Conservation (phyloP, 2,888 invertebrate genomes). For the Limnephilus marmoratus region DNA sequence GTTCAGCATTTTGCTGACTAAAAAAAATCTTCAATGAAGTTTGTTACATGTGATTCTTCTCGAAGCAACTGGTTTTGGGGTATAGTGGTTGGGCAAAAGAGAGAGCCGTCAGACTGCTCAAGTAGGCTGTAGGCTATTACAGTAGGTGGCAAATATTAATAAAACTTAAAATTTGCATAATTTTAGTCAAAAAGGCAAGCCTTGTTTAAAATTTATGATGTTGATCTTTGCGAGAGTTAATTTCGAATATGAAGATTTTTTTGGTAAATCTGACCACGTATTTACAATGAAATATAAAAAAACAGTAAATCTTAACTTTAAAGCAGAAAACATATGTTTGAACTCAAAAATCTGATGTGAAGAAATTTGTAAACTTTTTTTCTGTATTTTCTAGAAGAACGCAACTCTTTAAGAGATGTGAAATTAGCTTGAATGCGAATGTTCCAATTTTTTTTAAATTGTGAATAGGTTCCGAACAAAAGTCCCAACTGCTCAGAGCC, state of each 20-base stretch:
- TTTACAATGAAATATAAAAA: no score
- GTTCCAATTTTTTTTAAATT: no score
- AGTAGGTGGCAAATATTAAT: background rate
- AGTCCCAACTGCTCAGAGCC: no score
- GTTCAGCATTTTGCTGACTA: background rate
- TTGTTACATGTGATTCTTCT: background rate
- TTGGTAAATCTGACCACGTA: background rate
- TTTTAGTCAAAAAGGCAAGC: background rate
- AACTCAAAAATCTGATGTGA: no score
- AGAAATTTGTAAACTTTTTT: no score
- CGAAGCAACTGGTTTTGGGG: background rate
- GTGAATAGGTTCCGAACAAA: no score
- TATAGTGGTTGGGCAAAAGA: background rate
- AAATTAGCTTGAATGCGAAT: no score
- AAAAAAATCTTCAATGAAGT: background rate
- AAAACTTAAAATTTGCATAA: background rate
- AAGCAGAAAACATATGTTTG: no score
- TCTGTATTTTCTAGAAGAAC: no score
- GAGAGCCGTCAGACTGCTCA: background rate
- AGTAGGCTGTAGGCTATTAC: background rate
- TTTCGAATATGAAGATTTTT: background rate
- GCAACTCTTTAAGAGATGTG: no score
- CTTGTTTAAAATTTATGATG: background rate
- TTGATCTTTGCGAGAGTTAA: background rate
- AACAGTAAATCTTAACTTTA: background rate